Percentiles rank a stretch among this genome's conserved stretches.
phyloP scores from a whole-genome alignment of 2,888 invertebrate genomes.

The Agelastica alni region DNA sequence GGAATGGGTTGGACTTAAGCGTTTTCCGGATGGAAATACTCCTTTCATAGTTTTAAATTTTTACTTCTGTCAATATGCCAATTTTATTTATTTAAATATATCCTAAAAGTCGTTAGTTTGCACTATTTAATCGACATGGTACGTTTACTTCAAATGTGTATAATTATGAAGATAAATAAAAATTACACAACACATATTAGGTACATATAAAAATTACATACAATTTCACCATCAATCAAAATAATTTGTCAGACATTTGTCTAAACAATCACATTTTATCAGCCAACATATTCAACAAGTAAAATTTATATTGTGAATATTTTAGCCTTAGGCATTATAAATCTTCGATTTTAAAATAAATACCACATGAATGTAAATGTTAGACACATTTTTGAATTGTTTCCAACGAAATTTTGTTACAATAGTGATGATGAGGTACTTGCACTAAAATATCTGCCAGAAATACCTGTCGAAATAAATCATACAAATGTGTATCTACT shows the following conservation, averaged over 20 bases:
- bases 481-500: slow-evolving; percentile 14
- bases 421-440: slow-evolving; percentile 22
- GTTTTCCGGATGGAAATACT: no score
- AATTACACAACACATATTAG: neutral
- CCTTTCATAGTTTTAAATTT: no score
- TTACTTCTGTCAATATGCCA: no score
- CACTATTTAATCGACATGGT: neutral
- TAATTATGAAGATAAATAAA: neutral
- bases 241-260: slow-evolving; percentile 26
- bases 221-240: slow-evolving; percentile 2
- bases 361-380: slow-evolving; percentile 13
- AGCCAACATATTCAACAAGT: neutral
- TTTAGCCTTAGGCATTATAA: neutral
- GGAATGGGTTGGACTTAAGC: no score
- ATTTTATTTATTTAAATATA: no score
- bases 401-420: slow-evolving; percentile 25
- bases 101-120: no score
- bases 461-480: slow-evolving; percentile 22
- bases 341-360: slow-evolving; percentile 12
- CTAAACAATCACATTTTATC: slow-evolving; percentile 13
- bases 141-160: neutral
- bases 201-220: neutral
- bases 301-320: slow-evolving; percentile 4
- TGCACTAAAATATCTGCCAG: slow-evolving; percentile 21
- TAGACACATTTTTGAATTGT: slow-evolving; percentile 29